Percentiles rank a stretch among this genome's conserved stretches.
These are phyloP conservation scores for Magallana angulata DNA, from an alignment of 1,140 invertebrate genomes.

Conservation along the genomic window DNA sequence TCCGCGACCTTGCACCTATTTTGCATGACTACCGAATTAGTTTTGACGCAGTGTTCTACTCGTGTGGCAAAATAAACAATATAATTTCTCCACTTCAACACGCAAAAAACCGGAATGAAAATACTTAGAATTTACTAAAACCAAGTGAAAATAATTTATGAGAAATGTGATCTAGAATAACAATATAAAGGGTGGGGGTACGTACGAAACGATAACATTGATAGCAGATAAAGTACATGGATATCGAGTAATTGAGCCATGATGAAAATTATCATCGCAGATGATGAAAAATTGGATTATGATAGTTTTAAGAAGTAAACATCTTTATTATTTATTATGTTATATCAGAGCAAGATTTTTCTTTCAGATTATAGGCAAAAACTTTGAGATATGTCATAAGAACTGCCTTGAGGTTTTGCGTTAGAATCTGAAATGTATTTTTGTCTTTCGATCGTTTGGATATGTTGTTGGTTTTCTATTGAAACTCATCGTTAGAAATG, in stretches of 20 bases:
- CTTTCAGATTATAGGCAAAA: no score
- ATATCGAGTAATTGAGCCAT: no score
- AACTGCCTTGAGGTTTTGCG: no score
- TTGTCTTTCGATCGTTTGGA: no score
- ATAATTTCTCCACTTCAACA: slow-evolving; percentile 5
- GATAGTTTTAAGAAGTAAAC: background rate
- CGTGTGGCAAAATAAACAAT: slow-evolving; percentile 36
- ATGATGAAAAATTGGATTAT: no score
- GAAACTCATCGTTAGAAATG: no score
- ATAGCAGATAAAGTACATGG: background rate
- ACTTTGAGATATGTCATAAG: no score
- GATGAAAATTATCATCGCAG: no score
- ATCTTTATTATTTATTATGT: no score
- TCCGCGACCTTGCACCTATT: background rate
- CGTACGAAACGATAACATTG: background rate
- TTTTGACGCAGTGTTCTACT: slow-evolving; percentile 26
- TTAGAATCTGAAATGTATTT: no score
- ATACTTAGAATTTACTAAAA: background rate
- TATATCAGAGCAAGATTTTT: no score
- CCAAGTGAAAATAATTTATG: slow-evolving; percentile 9
- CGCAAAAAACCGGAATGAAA: background rate
- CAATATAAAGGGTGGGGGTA: background rate
- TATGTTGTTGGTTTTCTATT: no score
- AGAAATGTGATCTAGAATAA: slow-evolving; percentile 24
- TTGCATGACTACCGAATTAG: slow-evolving; percentile 6